Conservation (phyloP, 2,888 invertebrate genomes). For the Zaprionus bogoriensis region DNA sequence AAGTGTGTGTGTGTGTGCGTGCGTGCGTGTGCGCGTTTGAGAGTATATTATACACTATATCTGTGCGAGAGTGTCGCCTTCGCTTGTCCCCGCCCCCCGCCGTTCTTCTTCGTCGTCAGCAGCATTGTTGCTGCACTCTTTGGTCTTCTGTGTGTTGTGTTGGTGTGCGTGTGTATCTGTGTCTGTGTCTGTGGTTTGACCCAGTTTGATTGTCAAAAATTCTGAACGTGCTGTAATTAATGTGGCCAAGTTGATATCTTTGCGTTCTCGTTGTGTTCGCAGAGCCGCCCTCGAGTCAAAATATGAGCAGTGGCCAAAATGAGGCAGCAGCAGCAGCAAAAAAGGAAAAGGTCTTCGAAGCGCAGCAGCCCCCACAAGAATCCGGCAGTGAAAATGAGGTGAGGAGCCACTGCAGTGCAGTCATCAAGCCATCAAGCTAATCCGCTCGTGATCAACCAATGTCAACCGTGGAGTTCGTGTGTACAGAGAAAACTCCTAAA, state of each 20-base stretch:
- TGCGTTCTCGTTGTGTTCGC: slow-evolving; percentile 5
- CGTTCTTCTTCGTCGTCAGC: too few relatives aligned
- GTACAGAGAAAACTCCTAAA: not conserved
- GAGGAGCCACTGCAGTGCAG: slow-evolving; percentile 19
- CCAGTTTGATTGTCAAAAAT: slow-evolving; percentile 65
- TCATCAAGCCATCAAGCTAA: not conserved
- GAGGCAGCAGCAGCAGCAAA: slow-evolving; percentile 75
- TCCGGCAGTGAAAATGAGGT: slow-evolving; percentile 81
- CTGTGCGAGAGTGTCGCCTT: slow-evolving; percentile 12
- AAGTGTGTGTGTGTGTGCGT: slow-evolving; percentile 19
- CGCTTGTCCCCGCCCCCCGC: slow-evolving; percentile 1
- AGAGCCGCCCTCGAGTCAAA: slow-evolving; percentile 56
- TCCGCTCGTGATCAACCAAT: slow-evolving; percentile 1
- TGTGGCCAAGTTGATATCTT: slow-evolving; percentile 31
- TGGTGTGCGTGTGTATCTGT: slow-evolving; percentile 3
- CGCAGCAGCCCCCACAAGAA: slow-evolving; percentile 76
- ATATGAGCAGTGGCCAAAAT: slow-evolving; percentile 81
- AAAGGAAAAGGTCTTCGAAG: slow-evolving; percentile 77
- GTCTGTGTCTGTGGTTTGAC: slow-evolving; percentile 58
- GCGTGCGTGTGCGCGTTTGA: slow-evolving; percentile 24
- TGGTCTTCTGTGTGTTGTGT: not conserved
- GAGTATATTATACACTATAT: slow-evolving; percentile 16
- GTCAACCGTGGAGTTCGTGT: not conserved
- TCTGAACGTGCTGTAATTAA: slow-evolving; percentile 43
- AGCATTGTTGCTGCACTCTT: slow-evolving; percentile 19